Evolutionary conservation across 2,797 vertebrate species (phyloP).

Genomic region (Peromyscus melanophrys): DNA sequence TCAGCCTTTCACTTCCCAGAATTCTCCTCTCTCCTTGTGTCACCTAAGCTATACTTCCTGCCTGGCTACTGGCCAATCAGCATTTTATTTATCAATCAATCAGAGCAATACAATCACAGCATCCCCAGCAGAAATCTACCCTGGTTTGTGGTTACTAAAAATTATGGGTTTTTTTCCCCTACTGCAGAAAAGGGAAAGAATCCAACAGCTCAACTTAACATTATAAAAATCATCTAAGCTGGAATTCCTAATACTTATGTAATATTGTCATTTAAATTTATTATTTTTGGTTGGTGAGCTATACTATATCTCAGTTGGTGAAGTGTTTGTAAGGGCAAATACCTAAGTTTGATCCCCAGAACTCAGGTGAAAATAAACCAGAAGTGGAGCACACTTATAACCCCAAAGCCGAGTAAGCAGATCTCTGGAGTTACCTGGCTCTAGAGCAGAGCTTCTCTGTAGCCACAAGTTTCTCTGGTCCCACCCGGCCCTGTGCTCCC

Average conservation of each 20-base stretch:
- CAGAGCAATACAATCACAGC: too few relatives aligned
- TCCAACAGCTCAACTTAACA: not conserved
- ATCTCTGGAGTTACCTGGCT: not conserved
- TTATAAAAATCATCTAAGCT: not conserved
- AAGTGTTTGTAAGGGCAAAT: too few relatives aligned
- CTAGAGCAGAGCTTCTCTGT: not conserved
- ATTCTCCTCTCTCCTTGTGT: too few relatives aligned
- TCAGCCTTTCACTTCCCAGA: too few relatives aligned
- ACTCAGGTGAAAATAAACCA: not conserved
- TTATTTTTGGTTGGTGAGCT: not conserved
- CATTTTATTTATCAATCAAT: too few relatives aligned
- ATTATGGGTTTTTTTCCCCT: not conserved
- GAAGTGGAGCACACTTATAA: not conserved
- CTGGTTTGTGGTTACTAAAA: too few relatives aligned
- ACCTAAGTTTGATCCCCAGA: not conserved
- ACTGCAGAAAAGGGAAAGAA: slow-evolving; percentile 3
- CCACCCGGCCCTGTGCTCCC: too few relatives aligned
- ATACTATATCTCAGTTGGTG: not conserved
- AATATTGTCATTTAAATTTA: not conserved
- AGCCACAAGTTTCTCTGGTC: too few relatives aligned
- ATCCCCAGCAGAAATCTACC: not conserved
- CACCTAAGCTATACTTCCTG: too few relatives aligned
- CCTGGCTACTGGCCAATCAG: too few relatives aligned
- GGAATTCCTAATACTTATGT: not conserved
- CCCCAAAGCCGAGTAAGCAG: too few relatives aligned